Evolutionary conservation across 1,140 invertebrate species (phyloP).

Genomic region (Neomicropteryx cornuta): DNA sequence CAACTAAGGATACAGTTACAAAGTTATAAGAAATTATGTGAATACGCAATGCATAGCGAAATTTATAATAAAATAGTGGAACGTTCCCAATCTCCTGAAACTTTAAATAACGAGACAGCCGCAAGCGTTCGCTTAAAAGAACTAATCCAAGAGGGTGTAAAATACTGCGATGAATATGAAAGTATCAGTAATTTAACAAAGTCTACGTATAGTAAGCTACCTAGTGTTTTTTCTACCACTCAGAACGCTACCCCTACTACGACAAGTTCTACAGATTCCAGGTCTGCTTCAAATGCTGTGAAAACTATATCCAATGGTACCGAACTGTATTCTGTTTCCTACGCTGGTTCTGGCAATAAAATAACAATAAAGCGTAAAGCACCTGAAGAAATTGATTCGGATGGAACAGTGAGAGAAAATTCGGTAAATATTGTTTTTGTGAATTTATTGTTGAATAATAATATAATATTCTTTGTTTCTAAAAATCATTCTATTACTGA

Average conservation of each 20-base stretch:
- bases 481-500: too few relatives aligned
- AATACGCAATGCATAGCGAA: conserved; percentile 61
- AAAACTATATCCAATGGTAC: conserved; percentile 53
- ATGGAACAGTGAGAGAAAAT: conserved; percentile 9
- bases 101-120: conserved; percentile 33
- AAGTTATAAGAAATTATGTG: conserved; percentile 82
- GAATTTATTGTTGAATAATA: too few relatives aligned
- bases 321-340: conserved; percentile 67
- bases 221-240: conserved; percentile 60
- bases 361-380: conserved; percentile 72
- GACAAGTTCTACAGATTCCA: conserved; percentile 26
- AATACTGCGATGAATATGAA: conserved; percentile 66
- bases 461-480: too few relatives aligned
- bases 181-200: conserved; percentile 54
- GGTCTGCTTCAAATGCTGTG: conserved; percentile 31
- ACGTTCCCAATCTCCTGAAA: conserved; percentile 33
- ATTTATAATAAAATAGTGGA: conserved; percentile 52
- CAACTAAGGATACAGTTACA: conserved; percentile 68
- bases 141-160: conserved; percentile 67
- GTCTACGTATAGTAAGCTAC: conserved; percentile 59
- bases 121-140: conserved; percentile 53
- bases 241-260: conserved; percentile 44
- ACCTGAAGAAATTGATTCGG: conserved; percentile 31
- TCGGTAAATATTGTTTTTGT: too few relatives aligned
- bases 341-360: conserved; percentile 66